Evolutionary conservation across 2,113 vertebrate genomes (phyloP).

Genomic region (Aegithalos caudatus): DNA sequence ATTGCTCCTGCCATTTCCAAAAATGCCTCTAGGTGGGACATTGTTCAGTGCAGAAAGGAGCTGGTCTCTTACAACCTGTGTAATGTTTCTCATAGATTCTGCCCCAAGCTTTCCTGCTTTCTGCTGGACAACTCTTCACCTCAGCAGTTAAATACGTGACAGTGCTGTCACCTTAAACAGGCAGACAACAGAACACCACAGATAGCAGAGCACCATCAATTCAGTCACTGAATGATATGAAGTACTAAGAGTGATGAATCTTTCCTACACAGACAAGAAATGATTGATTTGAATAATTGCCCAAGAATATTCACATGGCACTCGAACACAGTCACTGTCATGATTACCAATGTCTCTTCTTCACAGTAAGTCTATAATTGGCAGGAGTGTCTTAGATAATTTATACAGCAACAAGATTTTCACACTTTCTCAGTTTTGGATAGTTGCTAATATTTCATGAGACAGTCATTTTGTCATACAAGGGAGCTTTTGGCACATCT

Average conservation of each 20-base stretch:
- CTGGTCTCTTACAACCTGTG: neutral
- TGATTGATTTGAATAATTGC: conserved; percentile 55
- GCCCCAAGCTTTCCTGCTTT: neutral
- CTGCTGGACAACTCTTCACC: neutral
- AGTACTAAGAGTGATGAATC: conserved; percentile 36
- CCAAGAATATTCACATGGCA: neutral
- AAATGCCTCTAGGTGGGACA: neutral
- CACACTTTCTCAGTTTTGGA: conserved; percentile 30
- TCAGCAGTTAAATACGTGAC: neutral
- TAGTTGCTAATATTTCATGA: conserved; percentile 56
- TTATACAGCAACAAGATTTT: conserved; percentile 54
- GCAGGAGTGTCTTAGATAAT: conserved; percentile 47
- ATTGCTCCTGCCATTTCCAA: neutral
- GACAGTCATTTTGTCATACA: conserved; percentile 34
- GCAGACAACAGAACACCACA: neutral
- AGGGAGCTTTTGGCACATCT: neutral
- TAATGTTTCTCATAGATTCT: neutral
- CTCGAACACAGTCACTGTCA: conserved; percentile 1
- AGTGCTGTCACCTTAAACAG: neutral
- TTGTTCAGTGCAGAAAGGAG: neutral
- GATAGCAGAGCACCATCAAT: conserved; percentile 9
- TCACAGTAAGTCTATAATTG: conserved; percentile 47
- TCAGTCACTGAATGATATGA: neutral
- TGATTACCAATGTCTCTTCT: conserved; percentile 47
- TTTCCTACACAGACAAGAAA: neutral